phyloP scores from a whole-genome alignment of 2,797 vertebrate genomes.

The Poliocrania exsul region DNA sequence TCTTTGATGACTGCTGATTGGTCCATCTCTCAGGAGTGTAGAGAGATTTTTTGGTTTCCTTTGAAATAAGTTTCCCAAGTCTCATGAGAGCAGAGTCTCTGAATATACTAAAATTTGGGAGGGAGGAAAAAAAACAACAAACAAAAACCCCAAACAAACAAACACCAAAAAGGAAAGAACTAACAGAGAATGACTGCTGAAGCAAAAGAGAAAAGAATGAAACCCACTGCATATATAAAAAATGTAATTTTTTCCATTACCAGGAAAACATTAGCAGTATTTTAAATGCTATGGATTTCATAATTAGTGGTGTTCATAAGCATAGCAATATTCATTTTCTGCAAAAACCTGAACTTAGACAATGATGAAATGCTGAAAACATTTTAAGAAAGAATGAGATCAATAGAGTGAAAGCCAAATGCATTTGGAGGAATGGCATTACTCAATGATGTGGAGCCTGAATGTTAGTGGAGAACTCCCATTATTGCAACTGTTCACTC shows the following conservation, averaged over 20 bases:
- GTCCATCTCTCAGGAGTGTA: not conserved
- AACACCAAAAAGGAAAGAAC: not conserved
- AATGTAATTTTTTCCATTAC: not conserved
- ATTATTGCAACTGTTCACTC: not conserved
- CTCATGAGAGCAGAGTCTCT: not conserved
- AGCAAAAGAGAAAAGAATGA: not conserved
- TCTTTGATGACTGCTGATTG: not conserved
- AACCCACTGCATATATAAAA: not conserved
- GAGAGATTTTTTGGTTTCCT: not conserved
- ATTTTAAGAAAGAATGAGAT: not conserved
- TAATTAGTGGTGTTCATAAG: not conserved
- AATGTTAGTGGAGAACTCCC: not conserved
- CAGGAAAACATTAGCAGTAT: not conserved
- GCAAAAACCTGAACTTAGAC: not conserved
- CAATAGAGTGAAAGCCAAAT: not conserved
- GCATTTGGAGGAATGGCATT: not conserved
- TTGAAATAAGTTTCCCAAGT: not conserved
- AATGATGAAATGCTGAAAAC: not conserved
- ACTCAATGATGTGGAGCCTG: not conserved
- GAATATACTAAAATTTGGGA: not conserved
- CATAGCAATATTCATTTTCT: not conserved
- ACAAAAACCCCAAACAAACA: not conserved
- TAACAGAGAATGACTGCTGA: not conserved
- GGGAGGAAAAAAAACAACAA: not conserved
- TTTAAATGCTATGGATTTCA: not conserved